Evolutionary conservation across 2,888 invertebrate genomes (phyloP), one percentile per base, ranked within the genome.

Genomic region (Synanthedon vespiformis): DNA sequence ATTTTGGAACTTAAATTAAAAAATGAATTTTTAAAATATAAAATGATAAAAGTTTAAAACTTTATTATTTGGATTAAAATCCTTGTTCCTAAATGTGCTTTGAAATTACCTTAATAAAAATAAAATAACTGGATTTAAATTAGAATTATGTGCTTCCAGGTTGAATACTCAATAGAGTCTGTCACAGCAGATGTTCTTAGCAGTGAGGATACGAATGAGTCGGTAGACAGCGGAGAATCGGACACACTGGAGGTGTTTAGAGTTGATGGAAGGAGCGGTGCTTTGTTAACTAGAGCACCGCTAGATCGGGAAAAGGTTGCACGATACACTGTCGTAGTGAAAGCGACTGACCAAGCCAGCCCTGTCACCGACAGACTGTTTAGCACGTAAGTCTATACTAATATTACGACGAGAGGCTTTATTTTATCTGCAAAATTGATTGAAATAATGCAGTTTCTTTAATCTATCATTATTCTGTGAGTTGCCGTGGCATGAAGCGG

Each of bases 221-320:
- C 82, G 0, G 65, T 76, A 40, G 79, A 82, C 40, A 61, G 54
- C 40, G 63, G 55, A 0, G 71, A 76, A 52, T 67, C 70, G 51
- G 93, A 93, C 54, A 90, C 92, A 55, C 90, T 91, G 50, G 91
- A 93, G 6, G 93, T 94, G 1, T 98, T 98, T 77, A 89, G 94
- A 55, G 94, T 98, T 56, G 96, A 97, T 69, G 88, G 93, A 0
- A 90, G 93, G 55, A 93, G 93, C 10, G 97, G 97, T 0, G 95
- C 96, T 0, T 90, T 98, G 41, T 92, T 95, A 0, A 97, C 97
- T 0, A 89, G 95, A 56, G 89, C 92, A 10, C 84, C 91, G 0
- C 76, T 98, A 18, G 98, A 98, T 74, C 88, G 98, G n/a, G 98
- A 98, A 81, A 92, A 90, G 4, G 92, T 94, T 1, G 92, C 95